Evolutionary conservation across 2,797 vertebrate species (phyloP).

Genomic region (Sebastes cheni): DNA sequence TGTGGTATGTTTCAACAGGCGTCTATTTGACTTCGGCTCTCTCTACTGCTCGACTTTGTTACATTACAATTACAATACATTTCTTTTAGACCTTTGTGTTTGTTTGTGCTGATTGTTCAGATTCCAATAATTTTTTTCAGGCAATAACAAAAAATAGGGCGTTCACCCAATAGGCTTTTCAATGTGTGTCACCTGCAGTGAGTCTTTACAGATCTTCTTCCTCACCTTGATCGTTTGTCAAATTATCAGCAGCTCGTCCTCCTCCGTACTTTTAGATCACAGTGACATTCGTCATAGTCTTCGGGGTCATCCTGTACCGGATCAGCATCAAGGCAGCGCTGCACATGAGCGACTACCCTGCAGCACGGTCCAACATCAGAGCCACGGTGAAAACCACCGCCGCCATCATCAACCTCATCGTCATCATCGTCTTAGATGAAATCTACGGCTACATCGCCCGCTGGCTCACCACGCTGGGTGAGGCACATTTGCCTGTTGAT

Average conservation of each 20-base stretch:
- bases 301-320: conserved; percentile 95
- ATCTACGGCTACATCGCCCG: conserved; percentile 90
- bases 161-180: neutral
- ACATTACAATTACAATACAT: neutral
- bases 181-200: neutral
- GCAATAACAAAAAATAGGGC: neutral
- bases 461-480: conserved; percentile 93
- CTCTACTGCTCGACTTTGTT: neutral
- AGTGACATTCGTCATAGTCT: conserved; percentile 91
- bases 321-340: conserved; percentile 92
- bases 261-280: conserved; percentile 79
- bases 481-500: conserved; percentile 15
- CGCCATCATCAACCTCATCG: conserved; percentile 94
- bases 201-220: no score
- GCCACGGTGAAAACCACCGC: conserved; percentile 95
- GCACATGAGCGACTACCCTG: conserved; percentile 88
- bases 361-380: conserved; percentile 88
- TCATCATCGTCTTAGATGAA: conserved; percentile 97
- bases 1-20: neutral
- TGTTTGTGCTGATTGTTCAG: neutral
- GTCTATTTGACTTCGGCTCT: neutral
- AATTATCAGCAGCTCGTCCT: neutral
- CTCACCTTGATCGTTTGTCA: neutral
- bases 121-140: neutral
- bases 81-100: neutral